These are phyloP conservation scores for Aphaenogaster rudis DNA, from an alignment of 1,140 invertebrate species.

Conservation along the genomic window DNA sequence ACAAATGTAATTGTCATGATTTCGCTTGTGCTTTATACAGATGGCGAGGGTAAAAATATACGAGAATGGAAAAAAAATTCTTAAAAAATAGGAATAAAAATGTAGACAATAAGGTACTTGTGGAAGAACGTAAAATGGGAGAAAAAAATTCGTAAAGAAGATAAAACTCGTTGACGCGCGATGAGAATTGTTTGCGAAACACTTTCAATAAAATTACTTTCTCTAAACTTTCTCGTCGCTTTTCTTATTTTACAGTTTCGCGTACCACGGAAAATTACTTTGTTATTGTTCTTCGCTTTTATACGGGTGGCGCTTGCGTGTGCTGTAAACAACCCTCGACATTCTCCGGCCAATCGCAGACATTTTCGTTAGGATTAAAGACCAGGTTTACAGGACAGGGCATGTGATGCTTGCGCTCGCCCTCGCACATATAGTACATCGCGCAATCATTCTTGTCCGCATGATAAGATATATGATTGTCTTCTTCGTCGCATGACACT, in stretches of 20 bases:
- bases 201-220: conserved; percentile 40
- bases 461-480: conserved; percentile 97
- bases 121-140: background rate
- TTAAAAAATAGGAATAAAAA: background rate
- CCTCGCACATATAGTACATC: conserved; percentile 98
- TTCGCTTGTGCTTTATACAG: conserved; percentile 68
- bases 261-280: conserved; percentile 10
- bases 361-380: conserved; percentile 97
- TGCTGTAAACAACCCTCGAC: conserved; percentile 95
- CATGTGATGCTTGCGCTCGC: conserved; percentile 98
- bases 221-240: conserved; percentile 2
- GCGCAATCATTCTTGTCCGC: conserved; percentile 96
- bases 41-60: conserved; percentile 36
- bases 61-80: background rate
- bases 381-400: conserved; percentile 98
- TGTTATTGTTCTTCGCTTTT: conserved; percentile 53
- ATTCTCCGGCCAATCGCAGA: conserved; percentile 98
- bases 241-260: conserved; percentile 60
- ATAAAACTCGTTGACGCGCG: conserved; percentile 21
- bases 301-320: conserved; percentile 91
- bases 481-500: conserved; percentile 96
- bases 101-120: conserved; percentile 13
- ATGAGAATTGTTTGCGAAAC: conserved; percentile 29
- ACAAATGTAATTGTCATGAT: conserved; percentile 68
- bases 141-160: conserved; percentile 5